Conservation (phyloP, 2,888 invertebrate genomes). For the Stenodema calcarata region DNA sequence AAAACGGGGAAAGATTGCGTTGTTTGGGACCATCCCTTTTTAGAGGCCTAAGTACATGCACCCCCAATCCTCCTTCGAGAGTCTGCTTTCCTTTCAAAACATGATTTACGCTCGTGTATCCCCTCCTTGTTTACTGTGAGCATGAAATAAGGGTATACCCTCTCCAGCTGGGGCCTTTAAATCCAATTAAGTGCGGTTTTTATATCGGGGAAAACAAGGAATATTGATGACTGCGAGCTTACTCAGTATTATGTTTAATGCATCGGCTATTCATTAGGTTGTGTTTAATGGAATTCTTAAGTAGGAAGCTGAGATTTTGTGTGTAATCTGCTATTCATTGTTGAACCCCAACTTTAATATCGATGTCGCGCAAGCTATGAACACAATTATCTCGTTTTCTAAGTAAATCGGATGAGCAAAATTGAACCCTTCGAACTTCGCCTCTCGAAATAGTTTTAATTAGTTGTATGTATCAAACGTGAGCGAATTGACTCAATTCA, state of each 20-base stretch:
- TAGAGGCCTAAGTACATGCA: conserved; percentile 6
- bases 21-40: background rate
- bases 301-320: background rate
- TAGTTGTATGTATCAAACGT: no score
- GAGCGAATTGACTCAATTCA: no score
- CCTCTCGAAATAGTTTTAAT: no score
- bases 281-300: background rate
- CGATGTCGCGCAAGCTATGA: no score
- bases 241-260: background rate
- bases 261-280: background rate
- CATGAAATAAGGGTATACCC: background rate
- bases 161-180: conserved; percentile 15
- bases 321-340: no score
- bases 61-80: background rate
- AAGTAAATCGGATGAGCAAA: no score
- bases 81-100: conserved; percentile 4
- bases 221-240: background rate
- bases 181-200: conserved; percentile 10
- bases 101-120: background rate
- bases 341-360: no score
- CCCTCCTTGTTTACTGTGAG: conserved; percentile 2
- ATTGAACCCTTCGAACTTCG: no score
- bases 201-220: background rate
- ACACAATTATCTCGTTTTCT: no score
- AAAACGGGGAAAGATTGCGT: conserved; percentile 11